phyloP scores from a whole-genome alignment of 30 jellyfish, hydroid and myxozoan species.

The Rhopilema esculentum region DNA sequence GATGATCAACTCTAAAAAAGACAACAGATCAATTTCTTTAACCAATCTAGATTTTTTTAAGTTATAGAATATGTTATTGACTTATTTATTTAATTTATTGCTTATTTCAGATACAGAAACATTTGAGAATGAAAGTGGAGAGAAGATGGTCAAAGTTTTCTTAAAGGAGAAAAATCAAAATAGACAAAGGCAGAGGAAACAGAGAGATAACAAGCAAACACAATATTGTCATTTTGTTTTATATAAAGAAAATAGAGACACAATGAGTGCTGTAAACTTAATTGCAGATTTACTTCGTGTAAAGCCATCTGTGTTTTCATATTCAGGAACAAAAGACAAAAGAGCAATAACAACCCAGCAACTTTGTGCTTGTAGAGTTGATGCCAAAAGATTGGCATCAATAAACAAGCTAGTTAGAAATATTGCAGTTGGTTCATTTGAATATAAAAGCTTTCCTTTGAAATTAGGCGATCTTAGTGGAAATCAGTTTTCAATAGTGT shows the following conservation, averaged over 20 bases:
- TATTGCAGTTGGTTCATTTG: conserved; percentile 80
- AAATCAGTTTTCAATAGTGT: conserved; percentile 78
- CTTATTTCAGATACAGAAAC: conserved; percentile 76
- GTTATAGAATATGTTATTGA: too few species aligned
- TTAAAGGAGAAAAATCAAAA: conserved; percentile 18
- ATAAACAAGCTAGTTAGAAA: conserved; percentile 64
- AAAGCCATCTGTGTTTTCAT: conserved; percentile 66
- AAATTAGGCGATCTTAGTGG: conserved; percentile 92
- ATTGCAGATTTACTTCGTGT: conserved; percentile 77
- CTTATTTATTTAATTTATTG: not conserved
- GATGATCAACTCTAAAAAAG: too few species aligned
- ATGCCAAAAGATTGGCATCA: conserved; percentile 55
- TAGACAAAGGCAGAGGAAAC: conserved; percentile 22
- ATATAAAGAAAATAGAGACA: conserved; percentile 92
- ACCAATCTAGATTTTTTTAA: too few species aligned
- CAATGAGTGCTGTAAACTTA: conserved; percentile 85
- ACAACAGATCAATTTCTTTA: too few species aligned
- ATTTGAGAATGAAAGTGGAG: conserved; percentile 43
- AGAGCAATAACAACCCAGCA: conserved; percentile 93
- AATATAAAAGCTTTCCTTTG: conserved; percentile 53
- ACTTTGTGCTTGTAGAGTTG: conserved; percentile 63
- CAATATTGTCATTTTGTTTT: conserved; percentile 83
- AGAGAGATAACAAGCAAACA: conserved; percentile 14
- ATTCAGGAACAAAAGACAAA: conserved; percentile 98
- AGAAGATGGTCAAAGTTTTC: conserved; percentile 51